phyloP scores from a whole-genome alignment of 2,113 vertebrate genomes.

The Antigone vipio region DNA sequence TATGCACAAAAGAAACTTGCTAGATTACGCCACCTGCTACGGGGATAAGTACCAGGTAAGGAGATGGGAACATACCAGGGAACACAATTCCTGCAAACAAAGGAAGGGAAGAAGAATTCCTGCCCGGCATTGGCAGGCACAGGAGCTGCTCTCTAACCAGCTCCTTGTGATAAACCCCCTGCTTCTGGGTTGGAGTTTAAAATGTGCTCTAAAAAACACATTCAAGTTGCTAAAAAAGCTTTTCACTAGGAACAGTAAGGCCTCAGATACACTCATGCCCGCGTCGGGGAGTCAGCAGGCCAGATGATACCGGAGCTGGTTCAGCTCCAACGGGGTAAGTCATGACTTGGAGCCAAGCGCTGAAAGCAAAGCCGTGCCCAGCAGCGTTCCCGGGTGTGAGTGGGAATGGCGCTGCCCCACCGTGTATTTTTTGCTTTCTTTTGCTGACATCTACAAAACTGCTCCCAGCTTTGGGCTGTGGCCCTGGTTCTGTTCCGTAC shows the following conservation, averaged over 20 bases:
- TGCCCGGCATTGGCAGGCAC: background rate
- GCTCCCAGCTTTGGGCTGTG: background rate
- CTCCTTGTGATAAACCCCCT: background rate
- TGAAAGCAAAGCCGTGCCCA: background rate
- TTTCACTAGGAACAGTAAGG: background rate
- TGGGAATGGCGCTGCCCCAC: accelerated
- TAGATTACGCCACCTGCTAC: background rate
- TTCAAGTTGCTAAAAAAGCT: background rate
- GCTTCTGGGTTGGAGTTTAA: background rate
- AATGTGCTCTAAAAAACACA: background rate
- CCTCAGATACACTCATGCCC: background rate
- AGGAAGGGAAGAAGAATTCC: background rate
- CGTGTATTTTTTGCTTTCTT: background rate
- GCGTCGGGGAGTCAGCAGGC: accelerated
- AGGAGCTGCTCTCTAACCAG: background rate
- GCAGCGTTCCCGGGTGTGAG: background rate
- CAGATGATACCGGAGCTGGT: background rate
- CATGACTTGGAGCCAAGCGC: background rate
- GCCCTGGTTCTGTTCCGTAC: background rate
- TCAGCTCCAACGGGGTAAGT: background rate
- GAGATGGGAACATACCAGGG: background rate
- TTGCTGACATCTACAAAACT: background rate
- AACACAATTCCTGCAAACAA: background rate
- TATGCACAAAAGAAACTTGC: background rate
- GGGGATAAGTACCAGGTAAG: background rate